Conservation (phyloP, 2,797 vertebrate genomes). For the Nothura maculosa region DNA sequence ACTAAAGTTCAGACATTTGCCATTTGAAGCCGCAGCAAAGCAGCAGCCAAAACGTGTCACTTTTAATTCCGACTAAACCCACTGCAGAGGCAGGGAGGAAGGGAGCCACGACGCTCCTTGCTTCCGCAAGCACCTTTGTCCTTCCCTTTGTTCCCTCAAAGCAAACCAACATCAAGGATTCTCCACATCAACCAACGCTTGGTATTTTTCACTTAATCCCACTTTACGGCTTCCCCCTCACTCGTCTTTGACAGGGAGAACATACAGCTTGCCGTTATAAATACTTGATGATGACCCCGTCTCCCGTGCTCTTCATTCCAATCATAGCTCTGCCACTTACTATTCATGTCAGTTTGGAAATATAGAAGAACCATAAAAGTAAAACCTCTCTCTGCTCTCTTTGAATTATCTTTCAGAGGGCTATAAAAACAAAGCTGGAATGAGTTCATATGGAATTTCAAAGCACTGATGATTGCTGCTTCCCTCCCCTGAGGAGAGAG, state of each 20-base stretch:
- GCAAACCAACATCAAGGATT: neutral
- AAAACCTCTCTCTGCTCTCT: conserved; percentile 25
- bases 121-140: neutral
- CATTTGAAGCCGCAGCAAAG: neutral
- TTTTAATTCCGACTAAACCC: neutral
- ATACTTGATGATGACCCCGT: conserved; percentile 71
- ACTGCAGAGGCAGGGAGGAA: neutral
- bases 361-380: conserved; percentile 52
- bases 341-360: conserved; percentile 50
- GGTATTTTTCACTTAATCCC: conserved; percentile 70
- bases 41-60: neutral
- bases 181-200: conserved; percentile 45
- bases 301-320: conserved; percentile 50
- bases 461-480: neutral
- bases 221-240: conserved; percentile 43
- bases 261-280: conserved; percentile 55
- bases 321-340: conserved; percentile 60
- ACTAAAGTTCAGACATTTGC: neutral
- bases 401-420: conserved; percentile 42
- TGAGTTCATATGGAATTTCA: conserved; percentile 51
- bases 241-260: conserved; percentile 55
- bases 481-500: neutral
- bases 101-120: neutral
- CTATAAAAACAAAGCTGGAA: conserved; percentile 50
- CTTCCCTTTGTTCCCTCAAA: conserved; percentile 47